Conservation (phyloP, 2,888 invertebrate genomes). For the Reticulitermes lucifugus region DNA sequence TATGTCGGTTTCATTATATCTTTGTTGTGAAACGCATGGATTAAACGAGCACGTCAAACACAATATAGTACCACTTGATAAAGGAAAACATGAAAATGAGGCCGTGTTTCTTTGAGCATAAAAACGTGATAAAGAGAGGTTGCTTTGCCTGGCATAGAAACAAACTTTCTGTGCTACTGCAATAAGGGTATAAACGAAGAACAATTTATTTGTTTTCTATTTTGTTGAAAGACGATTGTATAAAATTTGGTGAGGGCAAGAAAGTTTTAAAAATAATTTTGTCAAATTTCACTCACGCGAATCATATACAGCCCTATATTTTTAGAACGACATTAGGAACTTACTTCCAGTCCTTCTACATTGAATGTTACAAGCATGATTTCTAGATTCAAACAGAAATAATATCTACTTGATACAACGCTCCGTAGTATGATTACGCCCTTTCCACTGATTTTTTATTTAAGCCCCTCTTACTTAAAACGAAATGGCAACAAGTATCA, state of each 20-base stretch:
- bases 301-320: too few relatives aligned
- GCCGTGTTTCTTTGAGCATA: neutral
- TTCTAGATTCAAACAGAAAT: too few relatives aligned
- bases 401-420: too few relatives aligned
- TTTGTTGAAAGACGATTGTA: neutral
- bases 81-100: neutral
- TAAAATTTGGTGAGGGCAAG: too few relatives aligned
- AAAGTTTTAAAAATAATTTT: too few relatives aligned
- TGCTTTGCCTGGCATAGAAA: neutral
- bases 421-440: too few relatives aligned
- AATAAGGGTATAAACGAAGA: neutral
- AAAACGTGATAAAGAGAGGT: neutral
- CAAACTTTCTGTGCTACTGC: neutral
- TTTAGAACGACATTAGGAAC: too few relatives aligned
- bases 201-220: neutral
- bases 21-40: neutral
- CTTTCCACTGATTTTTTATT: too few relatives aligned
- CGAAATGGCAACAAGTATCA: neutral
- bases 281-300: too few relatives aligned
- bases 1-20: neutral
- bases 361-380: too few relatives aligned
- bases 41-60: slow-evolving; percentile 5
- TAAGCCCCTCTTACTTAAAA: too few relatives aligned
- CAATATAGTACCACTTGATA: neutral
- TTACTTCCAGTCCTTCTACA: too few relatives aligned